Conservation (phyloP, 1,140 invertebrate species). For the Limonius californicus region DNA sequence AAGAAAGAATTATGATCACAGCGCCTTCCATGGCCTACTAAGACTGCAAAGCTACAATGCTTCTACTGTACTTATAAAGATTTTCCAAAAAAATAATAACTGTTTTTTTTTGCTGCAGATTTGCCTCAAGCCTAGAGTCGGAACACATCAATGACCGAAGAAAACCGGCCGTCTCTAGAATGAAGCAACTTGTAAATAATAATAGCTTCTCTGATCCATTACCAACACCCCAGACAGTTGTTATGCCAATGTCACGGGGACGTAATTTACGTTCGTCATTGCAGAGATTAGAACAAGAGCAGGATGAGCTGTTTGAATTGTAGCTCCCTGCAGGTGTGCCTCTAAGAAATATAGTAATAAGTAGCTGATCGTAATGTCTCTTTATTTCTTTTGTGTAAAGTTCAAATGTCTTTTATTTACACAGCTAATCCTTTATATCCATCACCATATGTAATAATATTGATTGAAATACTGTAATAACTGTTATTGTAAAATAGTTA, state of each 20-base stretch:
- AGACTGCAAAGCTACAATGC: too few relatives aligned
- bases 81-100: conserved; percentile 24
- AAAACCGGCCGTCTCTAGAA: conserved; percentile 43
- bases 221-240: conserved; percentile 57
- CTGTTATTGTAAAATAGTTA: too few relatives aligned
- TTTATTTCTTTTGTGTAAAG: neutral
- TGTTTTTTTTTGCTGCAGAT: conserved; percentile 18
- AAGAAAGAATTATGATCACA: too few relatives aligned
- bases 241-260: conserved; percentile 76
- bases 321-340: conserved; percentile 53
- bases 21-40: too few relatives aligned
- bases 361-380: neutral
- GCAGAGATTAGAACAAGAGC: conserved; percentile 73
- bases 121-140: conserved; percentile 33
- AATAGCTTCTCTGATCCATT: conserved; percentile 31
- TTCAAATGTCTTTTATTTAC: too few relatives aligned
- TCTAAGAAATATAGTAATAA: neutral
- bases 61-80: neutral
- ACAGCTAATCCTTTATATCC: too few relatives aligned
- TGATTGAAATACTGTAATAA: too few relatives aligned
- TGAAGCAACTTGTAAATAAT: conserved; percentile 43
- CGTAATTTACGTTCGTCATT: conserved; percentile 72
- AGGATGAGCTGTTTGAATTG: conserved; percentile 87
- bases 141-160: conserved; percentile 33
- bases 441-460: too few relatives aligned